Conservation (phyloP, 2,888 invertebrate species). For the Oxytorus armatus region DNA sequence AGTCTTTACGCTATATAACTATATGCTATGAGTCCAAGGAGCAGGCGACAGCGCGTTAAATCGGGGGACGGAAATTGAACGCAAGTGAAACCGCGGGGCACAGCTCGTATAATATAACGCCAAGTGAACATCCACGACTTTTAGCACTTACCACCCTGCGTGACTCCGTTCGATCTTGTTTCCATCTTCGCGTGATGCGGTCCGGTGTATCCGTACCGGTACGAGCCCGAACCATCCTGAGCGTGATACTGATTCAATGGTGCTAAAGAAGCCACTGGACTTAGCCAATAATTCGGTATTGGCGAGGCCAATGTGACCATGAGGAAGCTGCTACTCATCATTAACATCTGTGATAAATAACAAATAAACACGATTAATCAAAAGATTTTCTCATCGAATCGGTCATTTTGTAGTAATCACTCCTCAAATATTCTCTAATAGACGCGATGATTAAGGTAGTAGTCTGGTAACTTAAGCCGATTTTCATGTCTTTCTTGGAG, state of each 20-base stretch:
- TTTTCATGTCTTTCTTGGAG: no score
- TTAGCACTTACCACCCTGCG: slow-evolving; percentile 85
- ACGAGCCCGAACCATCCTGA: slow-evolving; percentile 86
- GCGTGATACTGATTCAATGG: slow-evolving; percentile 85
- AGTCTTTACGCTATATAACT: no score
- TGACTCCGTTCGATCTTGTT: slow-evolving; percentile 87
- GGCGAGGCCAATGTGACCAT: slow-evolving; percentile 69
- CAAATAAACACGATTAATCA: slow-evolving; percentile 30
- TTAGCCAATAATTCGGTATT: slow-evolving; percentile 86
- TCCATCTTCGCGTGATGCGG: slow-evolving; percentile 89
- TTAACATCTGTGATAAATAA: slow-evolving; percentile 68
- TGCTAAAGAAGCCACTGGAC: slow-evolving; percentile 81
- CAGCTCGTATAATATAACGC: no score
- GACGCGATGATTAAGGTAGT: no score
- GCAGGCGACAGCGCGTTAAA: no score
- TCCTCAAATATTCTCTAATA: slow-evolving; percentile 11
- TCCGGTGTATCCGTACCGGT: slow-evolving; percentile 88
- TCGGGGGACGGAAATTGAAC: no score
- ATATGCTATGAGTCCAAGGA: no score
- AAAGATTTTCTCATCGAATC: slow-evolving; percentile 4
- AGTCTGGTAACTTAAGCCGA: no score
- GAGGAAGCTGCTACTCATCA: slow-evolving; percentile 65
- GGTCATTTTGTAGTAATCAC: neutral
- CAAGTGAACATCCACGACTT: slow-evolving; percentile 15
- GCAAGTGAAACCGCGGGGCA: no score